Evolutionary conservation across 2,888 invertebrate genomes (phyloP).

Genomic region (Lasioglossum leucozonium): DNA sequence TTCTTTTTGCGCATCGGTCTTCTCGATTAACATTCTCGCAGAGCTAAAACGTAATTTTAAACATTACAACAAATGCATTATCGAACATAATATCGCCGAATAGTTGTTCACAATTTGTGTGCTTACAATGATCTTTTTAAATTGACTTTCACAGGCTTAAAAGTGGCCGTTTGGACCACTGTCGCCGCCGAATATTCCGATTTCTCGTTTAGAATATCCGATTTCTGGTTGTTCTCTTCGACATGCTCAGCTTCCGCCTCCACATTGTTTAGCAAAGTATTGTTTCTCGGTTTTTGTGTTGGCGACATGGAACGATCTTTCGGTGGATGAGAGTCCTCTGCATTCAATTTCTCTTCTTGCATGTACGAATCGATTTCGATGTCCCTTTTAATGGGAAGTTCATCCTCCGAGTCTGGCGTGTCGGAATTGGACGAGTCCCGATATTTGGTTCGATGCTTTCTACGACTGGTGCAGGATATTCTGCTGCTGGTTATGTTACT

Average conservation of each 20-base stretch:
- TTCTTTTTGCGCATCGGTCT: slow-evolving; percentile 73
- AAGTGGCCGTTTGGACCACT: slow-evolving; percentile 49
- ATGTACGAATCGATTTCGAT: slow-evolving; percentile 56
- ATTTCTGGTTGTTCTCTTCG: slow-evolving; percentile 66
- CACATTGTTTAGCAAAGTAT: slow-evolving; percentile 56
- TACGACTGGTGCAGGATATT: slow-evolving; percentile 74
- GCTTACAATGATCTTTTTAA: slow-evolving; percentile 84
- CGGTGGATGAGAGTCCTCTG: slow-evolving; percentile 53
- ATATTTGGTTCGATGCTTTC: slow-evolving; percentile 80
- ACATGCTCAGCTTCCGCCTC: slow-evolving; percentile 67
- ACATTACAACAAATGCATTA: neutral
- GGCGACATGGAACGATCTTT: slow-evolving; percentile 58
- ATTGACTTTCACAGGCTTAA: slow-evolving; percentile 82
- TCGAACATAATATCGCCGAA: neutral
- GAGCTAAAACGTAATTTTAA: slow-evolving; percentile 70
- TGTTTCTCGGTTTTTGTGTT: slow-evolving; percentile 59
- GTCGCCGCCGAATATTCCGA: slow-evolving; percentile 52
- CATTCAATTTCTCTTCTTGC: slow-evolving; percentile 62
- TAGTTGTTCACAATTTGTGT: slow-evolving; percentile 19
- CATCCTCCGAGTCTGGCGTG: slow-evolving; percentile 81
- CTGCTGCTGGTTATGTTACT: slow-evolving; percentile 52
- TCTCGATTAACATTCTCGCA: slow-evolving; percentile 73
- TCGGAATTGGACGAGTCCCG: slow-evolving; percentile 81
- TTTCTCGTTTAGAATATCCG: slow-evolving; percentile 66
- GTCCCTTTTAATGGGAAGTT: slow-evolving; percentile 69